Evolutionary conservation across 2,888 invertebrate species (phyloP).

Genomic region (Plebejus argus): DNA sequence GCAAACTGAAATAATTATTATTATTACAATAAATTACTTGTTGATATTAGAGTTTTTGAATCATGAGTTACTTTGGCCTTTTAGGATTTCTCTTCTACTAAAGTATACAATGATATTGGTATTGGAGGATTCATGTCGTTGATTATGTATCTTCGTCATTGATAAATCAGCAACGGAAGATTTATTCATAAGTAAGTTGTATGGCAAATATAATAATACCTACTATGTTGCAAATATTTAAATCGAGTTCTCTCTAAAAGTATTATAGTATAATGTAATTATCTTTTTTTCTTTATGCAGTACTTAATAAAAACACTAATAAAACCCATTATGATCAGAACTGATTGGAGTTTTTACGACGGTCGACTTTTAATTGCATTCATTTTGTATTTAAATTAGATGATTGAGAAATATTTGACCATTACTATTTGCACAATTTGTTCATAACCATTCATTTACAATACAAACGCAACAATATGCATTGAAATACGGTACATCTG

Average conservation of each 20-base stretch:
- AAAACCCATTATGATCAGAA: background rate
- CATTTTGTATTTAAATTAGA: constrained; percentile 12
- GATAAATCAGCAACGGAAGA: background rate
- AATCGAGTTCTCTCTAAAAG: background rate
- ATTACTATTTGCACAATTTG: constrained; percentile 7
- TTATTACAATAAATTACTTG: background rate
- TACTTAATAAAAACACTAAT: background rate
- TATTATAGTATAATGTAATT: background rate
- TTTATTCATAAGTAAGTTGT: background rate
- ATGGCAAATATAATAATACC: background rate
- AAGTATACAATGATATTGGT: too few species aligned
- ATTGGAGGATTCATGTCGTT: too few species aligned
- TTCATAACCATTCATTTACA: constrained; percentile 2
- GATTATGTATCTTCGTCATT: background rate
- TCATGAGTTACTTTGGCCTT: too few species aligned
- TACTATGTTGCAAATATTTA: background rate
- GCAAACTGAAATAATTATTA: constrained; percentile 47
- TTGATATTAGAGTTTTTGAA: background rate
- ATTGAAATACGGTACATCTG: background rate
- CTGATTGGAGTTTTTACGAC: constrained; percentile 14
- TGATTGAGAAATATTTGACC: constrained; percentile 5
- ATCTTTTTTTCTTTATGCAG: background rate
- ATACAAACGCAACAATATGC: background rate
- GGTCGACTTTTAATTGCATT: background rate
- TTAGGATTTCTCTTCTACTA: too few species aligned